phyloP scores from a whole-genome alignment of 2,797 vertebrate genomes.

The Natrix natrix region DNA sequence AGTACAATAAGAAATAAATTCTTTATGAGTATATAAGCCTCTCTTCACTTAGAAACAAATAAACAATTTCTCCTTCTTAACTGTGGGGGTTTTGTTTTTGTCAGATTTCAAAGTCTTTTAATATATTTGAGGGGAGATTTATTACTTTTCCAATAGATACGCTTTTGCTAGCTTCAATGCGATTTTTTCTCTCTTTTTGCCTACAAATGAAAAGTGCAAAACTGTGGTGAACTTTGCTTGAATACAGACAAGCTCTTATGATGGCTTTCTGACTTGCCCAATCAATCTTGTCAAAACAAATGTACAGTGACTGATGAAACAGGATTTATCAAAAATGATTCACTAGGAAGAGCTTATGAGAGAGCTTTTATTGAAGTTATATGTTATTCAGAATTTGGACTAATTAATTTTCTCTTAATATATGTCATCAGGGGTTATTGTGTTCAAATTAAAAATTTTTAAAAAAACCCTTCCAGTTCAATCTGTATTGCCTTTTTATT shows the following conservation, averaged over 20 bases:
- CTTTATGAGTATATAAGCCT: neutral
- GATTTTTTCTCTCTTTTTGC: neutral
- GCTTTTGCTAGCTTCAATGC: neutral
- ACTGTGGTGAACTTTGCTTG: constrained; percentile 55
- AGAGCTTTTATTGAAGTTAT: constrained; percentile 51
- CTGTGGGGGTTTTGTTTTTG: neutral
- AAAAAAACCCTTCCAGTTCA: constrained; percentile 22
- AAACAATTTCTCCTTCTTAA: neutral
- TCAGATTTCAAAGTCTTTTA: neutral
- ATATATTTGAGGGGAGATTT: neutral
- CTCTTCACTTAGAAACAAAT: neutral
- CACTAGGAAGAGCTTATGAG: constrained; percentile 59
- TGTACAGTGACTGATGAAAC: constrained; percentile 64
- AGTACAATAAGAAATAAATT: neutral
- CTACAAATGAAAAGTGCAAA: constrained; percentile 12
- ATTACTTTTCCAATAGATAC: neutral
- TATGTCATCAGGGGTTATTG: neutral
- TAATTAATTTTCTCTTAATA: constrained; percentile 18
- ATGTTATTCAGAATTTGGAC: constrained; percentile 46
- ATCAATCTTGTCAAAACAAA: constrained; percentile 69
- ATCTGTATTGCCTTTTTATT: constrained; percentile 5
- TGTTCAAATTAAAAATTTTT: constrained; percentile 42
- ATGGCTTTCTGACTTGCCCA: constrained; percentile 34
- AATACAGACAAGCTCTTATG: constrained; percentile 48
- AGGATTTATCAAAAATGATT: constrained; percentile 64